phyloP scores from a whole-genome alignment of 2,888 invertebrate species.

The Acleris emargana region DNA sequence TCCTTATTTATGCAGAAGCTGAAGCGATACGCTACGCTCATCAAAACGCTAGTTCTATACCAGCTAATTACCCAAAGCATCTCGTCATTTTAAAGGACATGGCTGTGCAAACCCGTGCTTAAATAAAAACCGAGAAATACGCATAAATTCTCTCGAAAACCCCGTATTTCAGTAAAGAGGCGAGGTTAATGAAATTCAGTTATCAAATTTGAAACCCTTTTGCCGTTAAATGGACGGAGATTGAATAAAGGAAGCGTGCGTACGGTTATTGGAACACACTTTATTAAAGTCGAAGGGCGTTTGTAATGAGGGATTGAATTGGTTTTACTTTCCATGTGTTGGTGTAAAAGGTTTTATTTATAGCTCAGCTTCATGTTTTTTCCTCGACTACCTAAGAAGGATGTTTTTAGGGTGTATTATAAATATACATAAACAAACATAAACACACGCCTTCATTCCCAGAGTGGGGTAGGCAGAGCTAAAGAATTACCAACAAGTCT shows the following conservation, averaged over 20 bases:
- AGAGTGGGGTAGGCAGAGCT: too few species aligned
- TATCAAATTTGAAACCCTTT: constrained; percentile 1
- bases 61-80: not conserved
- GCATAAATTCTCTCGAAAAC: not conserved
- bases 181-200: constrained; percentile 7
- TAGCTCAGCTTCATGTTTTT: too few species aligned
- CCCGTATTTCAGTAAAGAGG: not conserved
- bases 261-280: not conserved
- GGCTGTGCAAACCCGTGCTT: not conserved
- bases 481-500: too few species aligned
- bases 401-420: too few species aligned
- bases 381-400: too few species aligned
- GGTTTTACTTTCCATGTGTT: too few species aligned
- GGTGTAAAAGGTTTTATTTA: too few species aligned
- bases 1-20: too few species aligned
- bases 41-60: not conserved
- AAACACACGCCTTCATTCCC: too few species aligned
- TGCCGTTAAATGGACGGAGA: not conserved
- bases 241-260: not conserved
- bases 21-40: not conserved
- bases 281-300: not conserved
- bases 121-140: not conserved
- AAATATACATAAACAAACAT: too few species aligned
- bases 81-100: not conserved
- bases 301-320: too few species aligned